Base-by-base conservation (phyloP, 1,140 invertebrate species). In the Heterodera schachtii region DNA sequence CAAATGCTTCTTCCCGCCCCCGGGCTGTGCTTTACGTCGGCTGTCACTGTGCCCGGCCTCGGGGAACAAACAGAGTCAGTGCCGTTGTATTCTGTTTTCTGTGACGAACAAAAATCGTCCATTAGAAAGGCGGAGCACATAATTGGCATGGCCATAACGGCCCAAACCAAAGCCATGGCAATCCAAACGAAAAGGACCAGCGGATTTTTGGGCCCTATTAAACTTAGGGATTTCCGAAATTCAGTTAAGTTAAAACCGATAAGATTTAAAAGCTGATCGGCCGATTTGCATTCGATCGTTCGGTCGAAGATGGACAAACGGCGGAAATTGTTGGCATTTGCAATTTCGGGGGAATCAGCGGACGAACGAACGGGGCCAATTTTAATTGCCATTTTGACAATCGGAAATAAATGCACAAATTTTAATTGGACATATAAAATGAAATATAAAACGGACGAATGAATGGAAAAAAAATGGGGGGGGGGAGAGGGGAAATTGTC, bases 161-260 rank as follows among this genome's bases (percentile, higher is more conserved):
- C 60, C 81, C 81, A 82, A n/a, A 84, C 83, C 49, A 74, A 79
- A 21, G 82, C 46, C 44, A 73, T 64, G 2, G 82, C 19, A 16
- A 84, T 66, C 69, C 83, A 82, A 46, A 82, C 46, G 75, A 46
- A 75, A 31, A 82, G 43, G 21, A 82, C 79, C 49, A 73, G 80
- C 43, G 81, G 81, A 79, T 82, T 82, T 71, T 75, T 76, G 49
- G 64, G 21, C 7, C 57, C 81, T 82, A 41, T 75, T 80, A 69
- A 60, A 79, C 13, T 44, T 74, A 31, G 31, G 31, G 1, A 31
- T 16, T 2, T 60, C 5, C 1, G 57, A 60, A 13, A 60, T 60
- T 19, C 13, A 11, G 11, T 60, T 60, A 19, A 19, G 69, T 71
- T 13, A 46, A 46, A 46, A 71, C 69, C 31, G n/a, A 71, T 9